These are phyloP conservation scores for Aethes cnicana DNA, from an alignment of 2,888 invertebrate species.

Conservation along the genomic window DNA sequence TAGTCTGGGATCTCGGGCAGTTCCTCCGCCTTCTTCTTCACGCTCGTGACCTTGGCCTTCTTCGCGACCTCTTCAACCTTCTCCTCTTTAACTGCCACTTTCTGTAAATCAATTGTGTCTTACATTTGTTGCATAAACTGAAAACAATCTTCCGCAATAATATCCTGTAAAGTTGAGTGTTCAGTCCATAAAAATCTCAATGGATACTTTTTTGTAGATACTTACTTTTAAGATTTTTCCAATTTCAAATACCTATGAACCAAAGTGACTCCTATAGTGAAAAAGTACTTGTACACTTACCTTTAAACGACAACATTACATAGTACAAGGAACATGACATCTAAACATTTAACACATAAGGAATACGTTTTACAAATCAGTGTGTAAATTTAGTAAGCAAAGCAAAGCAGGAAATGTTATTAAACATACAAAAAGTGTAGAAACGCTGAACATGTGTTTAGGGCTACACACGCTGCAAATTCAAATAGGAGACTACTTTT, in stretches of 20 bases:
- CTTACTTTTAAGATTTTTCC: too few species aligned
- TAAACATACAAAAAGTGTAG: conserved; percentile 24
- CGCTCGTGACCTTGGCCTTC: conserved; percentile 72
- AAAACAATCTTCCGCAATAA: neutral
- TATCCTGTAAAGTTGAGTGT: neutral
- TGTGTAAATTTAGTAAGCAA: conserved; percentile 46
- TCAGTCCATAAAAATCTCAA: too few species aligned
- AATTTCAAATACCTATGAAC: too few species aligned
- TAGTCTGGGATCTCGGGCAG: conserved; percentile 87
- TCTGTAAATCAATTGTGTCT: conserved; percentile 56
- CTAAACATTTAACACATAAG: conserved; percentile 11
- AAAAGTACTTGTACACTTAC: too few species aligned
- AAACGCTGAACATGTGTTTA: conserved; percentile 19
- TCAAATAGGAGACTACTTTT: too few species aligned
- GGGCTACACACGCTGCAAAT: conserved; percentile 12
- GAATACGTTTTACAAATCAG: neutral
- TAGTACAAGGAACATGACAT: neutral
- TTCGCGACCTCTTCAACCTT: conserved; percentile 72
- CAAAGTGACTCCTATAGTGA: too few species aligned
- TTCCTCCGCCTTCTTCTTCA: conserved; percentile 81
- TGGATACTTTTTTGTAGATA: too few species aligned
- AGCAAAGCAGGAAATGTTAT: conserved; percentile 64
- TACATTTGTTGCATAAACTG: neutral
- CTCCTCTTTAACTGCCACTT: conserved; percentile 73
- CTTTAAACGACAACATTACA: neutral